Evolutionary conservation across 2,113 vertebrate species (phyloP), one percentile per base, ranked within the genome.

Genomic region (Dinomys branickii): DNA sequence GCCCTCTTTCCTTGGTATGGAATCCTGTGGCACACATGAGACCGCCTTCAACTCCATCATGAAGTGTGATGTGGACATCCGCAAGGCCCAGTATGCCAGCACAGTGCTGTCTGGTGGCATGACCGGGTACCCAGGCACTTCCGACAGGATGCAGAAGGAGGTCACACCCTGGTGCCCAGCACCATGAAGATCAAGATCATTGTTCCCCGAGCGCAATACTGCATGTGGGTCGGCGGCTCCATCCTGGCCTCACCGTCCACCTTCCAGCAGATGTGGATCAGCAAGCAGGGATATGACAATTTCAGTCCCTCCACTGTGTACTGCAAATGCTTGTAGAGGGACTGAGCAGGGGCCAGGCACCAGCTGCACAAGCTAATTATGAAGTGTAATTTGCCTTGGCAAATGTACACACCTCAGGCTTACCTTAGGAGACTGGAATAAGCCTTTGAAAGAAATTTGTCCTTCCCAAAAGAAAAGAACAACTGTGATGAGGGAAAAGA

Each of bases 201-300:
- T 0, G 99, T 98, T 1, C 99, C 99, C 0, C 99, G 99, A 99
- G 95, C 98, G 98, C 85, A 99, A 99, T 99, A 99, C 97, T 99
- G 98, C 0, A 98, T 99, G 77, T 99, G 99, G 98, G 99, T 99
- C 16, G 98, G 99, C 0, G 99, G 99, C 94, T 99, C 99, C 96
- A 99, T 99, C 97, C 97, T 99, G 98, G 98, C 99, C 1, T 99
- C 99, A 0, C 98, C 99, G 7, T 99, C 99, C 97, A 99, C 98
- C 93, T 98, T 98, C 98, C 98, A 99, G 98, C 98, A 99, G 98
- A 99, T 98, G 98, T 99, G 98, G 98, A 98, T 99, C 98, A 99
- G 98, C 98, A 99, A 99, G 98, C 98, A 99, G 97, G 98, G 98
- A 87, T 99, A 99, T 0, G 98, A 99, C 0, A 98, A 99, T 95